These are phyloP conservation scores for Eciton burchellii DNA, from an alignment of 1,140 invertebrate genomes.

Conservation along the genomic window DNA sequence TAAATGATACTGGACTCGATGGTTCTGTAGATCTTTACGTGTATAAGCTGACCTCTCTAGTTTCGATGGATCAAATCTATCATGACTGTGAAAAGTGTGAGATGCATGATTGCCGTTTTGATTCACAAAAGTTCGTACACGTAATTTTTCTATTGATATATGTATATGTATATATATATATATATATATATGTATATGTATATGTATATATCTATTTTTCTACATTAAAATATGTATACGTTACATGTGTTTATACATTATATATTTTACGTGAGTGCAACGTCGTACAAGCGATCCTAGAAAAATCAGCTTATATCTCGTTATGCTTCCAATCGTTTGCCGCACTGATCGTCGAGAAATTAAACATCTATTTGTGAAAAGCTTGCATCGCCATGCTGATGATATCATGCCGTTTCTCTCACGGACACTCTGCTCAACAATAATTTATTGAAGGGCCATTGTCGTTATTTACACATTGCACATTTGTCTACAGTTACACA, in stretches of 20 bases:
- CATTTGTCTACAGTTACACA: conserved; percentile 62
- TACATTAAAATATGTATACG: conserved; percentile 2
- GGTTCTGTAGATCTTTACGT: neutral
- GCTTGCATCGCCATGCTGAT: neutral
- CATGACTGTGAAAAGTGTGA: neutral
- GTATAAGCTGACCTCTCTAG: conserved; percentile 15
- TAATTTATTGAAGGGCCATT: conserved; percentile 71
- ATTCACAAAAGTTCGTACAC: conserved; percentile 25
- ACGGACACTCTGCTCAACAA: conserved; percentile 67
- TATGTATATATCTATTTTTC: neutral
- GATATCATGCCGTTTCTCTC: conserved; percentile 52
- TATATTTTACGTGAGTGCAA: neutral
- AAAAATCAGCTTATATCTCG: conserved; percentile 14
- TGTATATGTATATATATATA: neutral
- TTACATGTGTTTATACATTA: conserved; percentile 4
- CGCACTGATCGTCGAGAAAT: neutral
- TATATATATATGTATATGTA: neutral
- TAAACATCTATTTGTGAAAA: neutral
- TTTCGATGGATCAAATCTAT: neutral
- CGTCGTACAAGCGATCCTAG: neutral
- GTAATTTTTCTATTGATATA: conserved; percentile 18
- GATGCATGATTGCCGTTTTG: conserved; percentile 13
- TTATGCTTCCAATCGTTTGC: no score
- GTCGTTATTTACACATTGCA: conserved; percentile 76
- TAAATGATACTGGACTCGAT: neutral